These are phyloP conservation scores for Drosophila imparisetae DNA, from an alignment of 2,888 invertebrate species.

Conservation along the genomic window DNA sequence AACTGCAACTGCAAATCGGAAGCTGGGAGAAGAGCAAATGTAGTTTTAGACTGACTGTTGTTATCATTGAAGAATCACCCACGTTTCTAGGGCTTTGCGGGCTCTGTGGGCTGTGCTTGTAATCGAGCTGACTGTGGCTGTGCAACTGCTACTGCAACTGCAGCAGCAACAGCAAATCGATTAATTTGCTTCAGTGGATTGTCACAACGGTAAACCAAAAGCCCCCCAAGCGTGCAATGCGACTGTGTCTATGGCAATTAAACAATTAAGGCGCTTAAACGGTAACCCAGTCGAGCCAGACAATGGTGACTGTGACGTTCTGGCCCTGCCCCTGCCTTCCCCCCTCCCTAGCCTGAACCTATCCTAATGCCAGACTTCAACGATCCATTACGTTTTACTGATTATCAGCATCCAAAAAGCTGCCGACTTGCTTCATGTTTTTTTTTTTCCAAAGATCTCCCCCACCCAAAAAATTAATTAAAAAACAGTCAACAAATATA, in stretches of 20 bases:
- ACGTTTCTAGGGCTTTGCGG: conserved; percentile 44
- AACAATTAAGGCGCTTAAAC: conserved; percentile 80
- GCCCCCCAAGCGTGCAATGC: conserved; percentile 54
- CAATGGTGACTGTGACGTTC: conserved; percentile 41
- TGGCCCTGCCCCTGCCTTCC: conserved; percentile 3
- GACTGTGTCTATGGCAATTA: conserved; percentile 70
- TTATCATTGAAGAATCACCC: conserved; percentile 4
- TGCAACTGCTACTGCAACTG: conserved; percentile 11
- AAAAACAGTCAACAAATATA: conserved; percentile 66
- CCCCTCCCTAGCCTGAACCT: background rate
- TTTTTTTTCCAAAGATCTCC: conserved; percentile 31
- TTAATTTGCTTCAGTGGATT: conserved; percentile 69
- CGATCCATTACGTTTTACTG: conserved; percentile 65
- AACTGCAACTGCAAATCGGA: conserved; percentile 24
- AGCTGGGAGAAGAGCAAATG: conserved; percentile 5
- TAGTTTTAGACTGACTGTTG: conserved; percentile 1
- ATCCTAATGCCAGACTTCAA: conserved; percentile 35
- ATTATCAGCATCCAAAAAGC: conserved; percentile 58
- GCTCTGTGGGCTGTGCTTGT: conserved; percentile 9
- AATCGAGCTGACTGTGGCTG: conserved; percentile 30
- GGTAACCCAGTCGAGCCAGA: conserved; percentile 57
- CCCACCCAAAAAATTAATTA: conserved; percentile 66
- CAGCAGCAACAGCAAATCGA: conserved; percentile 63
- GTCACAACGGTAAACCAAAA: conserved; percentile 66
- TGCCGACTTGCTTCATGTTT: conserved; percentile 37